Evolutionary conservation across 2,113 vertebrate genomes (phyloP).

Genomic region (Chloroceryle aenea): DNA sequence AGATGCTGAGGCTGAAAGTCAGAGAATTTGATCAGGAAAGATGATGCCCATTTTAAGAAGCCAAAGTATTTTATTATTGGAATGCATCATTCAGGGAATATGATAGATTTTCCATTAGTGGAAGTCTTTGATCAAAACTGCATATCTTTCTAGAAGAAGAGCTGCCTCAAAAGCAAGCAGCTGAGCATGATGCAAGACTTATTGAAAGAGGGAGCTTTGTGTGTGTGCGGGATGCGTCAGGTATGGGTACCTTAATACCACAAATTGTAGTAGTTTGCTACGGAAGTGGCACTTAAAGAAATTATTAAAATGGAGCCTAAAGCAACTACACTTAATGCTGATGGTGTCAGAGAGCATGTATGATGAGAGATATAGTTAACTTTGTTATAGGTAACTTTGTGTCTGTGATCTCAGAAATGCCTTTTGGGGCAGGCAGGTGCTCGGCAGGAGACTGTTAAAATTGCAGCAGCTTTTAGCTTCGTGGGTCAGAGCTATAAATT

Average conservation of each 20-base stretch:
- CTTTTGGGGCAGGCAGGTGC: not conserved
- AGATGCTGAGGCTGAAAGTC: constrained; percentile 50
- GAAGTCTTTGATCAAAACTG: constrained; percentile 59
- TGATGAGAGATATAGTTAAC: not conserved
- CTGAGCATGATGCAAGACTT: constrained; percentile 14
- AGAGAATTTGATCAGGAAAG: constrained; percentile 60
- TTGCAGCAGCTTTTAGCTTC: not conserved
- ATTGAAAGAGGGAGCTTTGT: not conserved
- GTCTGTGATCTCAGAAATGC: not conserved
- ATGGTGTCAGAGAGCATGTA: not conserved
- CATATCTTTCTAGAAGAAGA: constrained; percentile 22
- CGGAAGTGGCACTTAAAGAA: not conserved
- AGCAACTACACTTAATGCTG: not conserved
- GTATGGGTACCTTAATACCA: not conserved
- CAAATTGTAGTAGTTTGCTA: not conserved
- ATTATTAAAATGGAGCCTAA: not conserved
- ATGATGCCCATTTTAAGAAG: constrained; percentile 61
- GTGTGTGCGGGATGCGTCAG: not conserved
- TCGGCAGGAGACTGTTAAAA: not conserved
- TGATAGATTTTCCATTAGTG: constrained; percentile 70
- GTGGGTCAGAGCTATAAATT: not conserved
- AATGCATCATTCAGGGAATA: constrained; percentile 60
- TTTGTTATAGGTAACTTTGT: not conserved
- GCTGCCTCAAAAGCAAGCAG: constrained; percentile 16
- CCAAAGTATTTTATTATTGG: constrained; percentile 63